Percentiles rank a stretch among this genome's conserved stretches.
phyloP scores from a whole-genome alignment of 2,888 invertebrate species.

The Hymenopus coronatus region DNA sequence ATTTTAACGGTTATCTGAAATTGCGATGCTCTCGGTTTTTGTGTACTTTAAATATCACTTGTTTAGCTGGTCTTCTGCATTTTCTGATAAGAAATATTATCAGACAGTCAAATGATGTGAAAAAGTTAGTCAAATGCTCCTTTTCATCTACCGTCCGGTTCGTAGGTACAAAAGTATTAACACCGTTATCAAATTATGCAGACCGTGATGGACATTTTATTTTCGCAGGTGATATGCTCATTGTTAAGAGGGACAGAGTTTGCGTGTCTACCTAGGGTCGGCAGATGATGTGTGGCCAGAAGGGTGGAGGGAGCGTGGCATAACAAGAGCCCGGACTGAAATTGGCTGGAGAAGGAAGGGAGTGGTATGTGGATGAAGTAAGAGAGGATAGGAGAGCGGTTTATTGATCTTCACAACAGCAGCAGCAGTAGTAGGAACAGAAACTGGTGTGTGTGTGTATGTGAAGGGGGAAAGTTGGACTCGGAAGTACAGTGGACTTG shows the following conservation, averaged over 20 bases:
- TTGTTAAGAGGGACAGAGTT: not conserved
- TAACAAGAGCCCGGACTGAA: slow-evolving; percentile 14
- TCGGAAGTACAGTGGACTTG: slow-evolving; percentile 14
- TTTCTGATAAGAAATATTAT: not conserved
- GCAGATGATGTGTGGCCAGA: slow-evolving; percentile 34
- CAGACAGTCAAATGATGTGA: not conserved
- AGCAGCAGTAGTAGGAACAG: slow-evolving; percentile 19
- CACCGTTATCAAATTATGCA: not conserved
- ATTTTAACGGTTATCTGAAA: no score
- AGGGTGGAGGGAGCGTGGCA: slow-evolving; percentile 35
- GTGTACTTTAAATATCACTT: no score
- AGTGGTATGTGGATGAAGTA: not conserved
- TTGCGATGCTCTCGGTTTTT: no score
- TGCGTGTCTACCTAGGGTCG: not conserved
- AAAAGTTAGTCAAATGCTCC: no score
- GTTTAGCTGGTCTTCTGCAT: not conserved
- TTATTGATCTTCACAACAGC: slow-evolving; percentile 27
- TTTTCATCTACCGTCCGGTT: no score
- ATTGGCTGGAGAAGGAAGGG: slow-evolving; percentile 11
- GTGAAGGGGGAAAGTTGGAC: not conserved
- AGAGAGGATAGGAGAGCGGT: slow-evolving; percentile 12
- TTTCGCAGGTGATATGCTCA: not conserved
- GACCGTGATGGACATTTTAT: not conserved
- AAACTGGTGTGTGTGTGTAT: slow-evolving; percentile 3
- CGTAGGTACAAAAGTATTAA: not conserved